Conservation (phyloP, 1,140 invertebrate genomes). For the Procambarus clarkii region DNA sequence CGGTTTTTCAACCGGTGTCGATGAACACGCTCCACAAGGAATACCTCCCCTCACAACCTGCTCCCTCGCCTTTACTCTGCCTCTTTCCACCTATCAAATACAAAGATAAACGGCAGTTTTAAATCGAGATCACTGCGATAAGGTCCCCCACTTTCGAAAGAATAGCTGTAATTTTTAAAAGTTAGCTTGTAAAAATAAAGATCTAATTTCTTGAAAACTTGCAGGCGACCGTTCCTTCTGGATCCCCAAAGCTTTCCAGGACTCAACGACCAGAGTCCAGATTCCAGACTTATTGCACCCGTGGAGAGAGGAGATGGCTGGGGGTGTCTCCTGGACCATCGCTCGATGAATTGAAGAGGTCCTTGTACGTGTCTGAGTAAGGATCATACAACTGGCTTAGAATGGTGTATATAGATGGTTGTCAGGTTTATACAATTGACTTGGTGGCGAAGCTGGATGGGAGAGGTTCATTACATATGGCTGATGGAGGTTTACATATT, state of each 20-base stretch:
- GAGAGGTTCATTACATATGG: neutral
- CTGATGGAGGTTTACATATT: neutral
- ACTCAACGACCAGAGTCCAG: neutral
- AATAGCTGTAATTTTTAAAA: conserved; percentile 16
- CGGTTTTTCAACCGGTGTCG: too few species aligned
- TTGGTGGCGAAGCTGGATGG: neutral
- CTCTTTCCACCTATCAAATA: neutral
- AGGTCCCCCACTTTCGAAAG: neutral
- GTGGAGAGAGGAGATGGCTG: neutral
- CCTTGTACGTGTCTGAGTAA: too few species aligned
- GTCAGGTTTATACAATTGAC: too few species aligned
- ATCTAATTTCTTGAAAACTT: conserved; percentile 16
- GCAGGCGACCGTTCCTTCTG: conserved; percentile 8
- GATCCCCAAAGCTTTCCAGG: neutral
- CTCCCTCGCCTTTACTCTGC: too few species aligned
- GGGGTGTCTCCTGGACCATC: neutral
- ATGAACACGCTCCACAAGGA: too few species aligned
- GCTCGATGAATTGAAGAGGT: neutral
- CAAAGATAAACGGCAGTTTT: neutral
- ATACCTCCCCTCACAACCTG: too few species aligned
- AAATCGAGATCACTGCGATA: conserved; percentile 2
- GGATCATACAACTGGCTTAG: too few species aligned
- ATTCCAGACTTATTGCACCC: conserved; percentile 14
- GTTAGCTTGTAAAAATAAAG: conserved; percentile 15
- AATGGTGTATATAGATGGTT: too few species aligned